Percentiles rank a stretch among this genome's conserved stretches.
Conservation (phyloP, 2,113 vertebrate species). For the Phalacrocorax pelagicus region DNA sequence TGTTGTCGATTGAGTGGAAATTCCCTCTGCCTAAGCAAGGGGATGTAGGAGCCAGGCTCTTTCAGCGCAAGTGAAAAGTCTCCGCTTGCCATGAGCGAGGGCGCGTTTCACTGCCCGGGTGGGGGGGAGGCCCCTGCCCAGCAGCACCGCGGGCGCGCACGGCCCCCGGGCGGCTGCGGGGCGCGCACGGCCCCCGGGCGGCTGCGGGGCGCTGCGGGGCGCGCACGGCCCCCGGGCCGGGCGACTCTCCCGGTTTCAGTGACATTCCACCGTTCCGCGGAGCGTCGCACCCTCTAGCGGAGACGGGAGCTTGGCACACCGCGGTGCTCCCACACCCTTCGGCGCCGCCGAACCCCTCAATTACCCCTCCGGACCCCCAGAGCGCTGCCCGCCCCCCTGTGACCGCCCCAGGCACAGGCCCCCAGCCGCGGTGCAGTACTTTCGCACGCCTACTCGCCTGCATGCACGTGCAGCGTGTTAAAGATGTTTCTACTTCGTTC, state of each 20-base stretch:
- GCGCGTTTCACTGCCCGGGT: not conserved
- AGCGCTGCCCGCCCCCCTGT: not conserved
- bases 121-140: not conserved
- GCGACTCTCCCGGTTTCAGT: not conserved
- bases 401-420: not conserved
- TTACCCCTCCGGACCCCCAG: not conserved
- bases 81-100: not conserved
- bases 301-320: not conserved
- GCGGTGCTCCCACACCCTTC: not conserved
- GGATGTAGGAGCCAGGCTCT: not conserved
- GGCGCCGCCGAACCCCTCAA: not conserved
- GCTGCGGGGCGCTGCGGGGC: too few relatives aligned
- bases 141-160: too few relatives aligned
- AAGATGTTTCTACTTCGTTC: not conserved
- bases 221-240: too few relatives aligned
- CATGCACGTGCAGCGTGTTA: not conserved
- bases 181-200: too few relatives aligned
- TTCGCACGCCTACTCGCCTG: not conserved
- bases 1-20: fast-evolving
- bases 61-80: not conserved
- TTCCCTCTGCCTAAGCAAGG: not conserved
- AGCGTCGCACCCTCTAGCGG: conserved; percentile 56
- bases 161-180: too few relatives aligned
- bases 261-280: not conserved
- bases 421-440: not conserved